phyloP scores from a whole-genome alignment of 2,888 invertebrate species.

The Tenodera sinensis region DNA sequence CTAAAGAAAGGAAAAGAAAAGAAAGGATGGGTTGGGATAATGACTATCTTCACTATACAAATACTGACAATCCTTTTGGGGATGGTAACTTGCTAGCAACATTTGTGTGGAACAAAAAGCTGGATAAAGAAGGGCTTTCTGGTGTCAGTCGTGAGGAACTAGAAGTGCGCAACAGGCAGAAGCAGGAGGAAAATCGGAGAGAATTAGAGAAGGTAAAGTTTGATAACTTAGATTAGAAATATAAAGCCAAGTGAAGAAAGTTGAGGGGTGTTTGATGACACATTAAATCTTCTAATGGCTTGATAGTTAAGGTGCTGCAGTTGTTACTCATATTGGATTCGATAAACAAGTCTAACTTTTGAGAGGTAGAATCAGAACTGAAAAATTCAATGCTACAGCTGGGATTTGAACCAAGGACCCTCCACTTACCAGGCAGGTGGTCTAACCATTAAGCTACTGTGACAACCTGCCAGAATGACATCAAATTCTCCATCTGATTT shows the following conservation, averaged over 20 bases:
- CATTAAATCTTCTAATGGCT: no score
- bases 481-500: no score
- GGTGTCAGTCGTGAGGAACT: slow-evolving; percentile 74
- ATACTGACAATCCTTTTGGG: slow-evolving; percentile 97
- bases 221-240: not conserved
- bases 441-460: no score
- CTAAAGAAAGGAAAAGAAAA: slow-evolving; percentile 81
- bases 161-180: slow-evolving; percentile 76
- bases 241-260: not conserved
- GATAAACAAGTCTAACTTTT: no score
- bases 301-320: no score
- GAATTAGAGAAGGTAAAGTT: slow-evolving; percentile 79
- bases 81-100: slow-evolving; percentile 92
- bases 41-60: slow-evolving; percentile 94
- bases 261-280: no score
- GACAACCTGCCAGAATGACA: no score
- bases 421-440: no score
- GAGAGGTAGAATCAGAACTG: no score
- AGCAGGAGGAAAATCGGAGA: slow-evolving; percentile 85
- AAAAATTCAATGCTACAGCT: no score
- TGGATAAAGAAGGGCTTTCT: slow-evolving; percentile 87
- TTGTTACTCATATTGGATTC: no score
- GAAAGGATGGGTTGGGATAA: slow-evolving; percentile 97
- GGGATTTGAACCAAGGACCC: no score
- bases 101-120: slow-evolving; percentile 96